Percentiles rank a stretch among this genome's conserved stretches.
phyloP scores from a whole-genome alignment of 2,888 invertebrate genomes.

The Mystacides longicornis region DNA sequence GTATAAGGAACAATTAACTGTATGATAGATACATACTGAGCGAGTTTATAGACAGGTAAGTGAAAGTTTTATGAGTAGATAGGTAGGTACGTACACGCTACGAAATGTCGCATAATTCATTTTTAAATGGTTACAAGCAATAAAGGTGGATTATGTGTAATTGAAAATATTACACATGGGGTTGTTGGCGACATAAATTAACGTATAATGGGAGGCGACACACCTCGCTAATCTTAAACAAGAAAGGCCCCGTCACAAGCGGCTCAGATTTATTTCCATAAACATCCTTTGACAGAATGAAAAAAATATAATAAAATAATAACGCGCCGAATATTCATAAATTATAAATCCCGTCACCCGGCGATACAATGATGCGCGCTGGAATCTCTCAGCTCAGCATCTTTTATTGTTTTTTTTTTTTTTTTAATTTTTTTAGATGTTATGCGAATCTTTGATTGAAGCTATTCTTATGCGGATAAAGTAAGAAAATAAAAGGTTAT shows the following conservation, averaged over 20 bases:
- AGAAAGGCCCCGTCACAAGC: conserved; percentile 14
- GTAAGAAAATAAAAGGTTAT: no score
- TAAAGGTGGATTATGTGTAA: conserved; percentile 26
- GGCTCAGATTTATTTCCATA: conserved; percentile 26
- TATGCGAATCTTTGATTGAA: background rate
- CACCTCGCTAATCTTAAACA: conserved; percentile 26
- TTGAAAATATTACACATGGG: conserved; percentile 25
- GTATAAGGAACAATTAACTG: no score
- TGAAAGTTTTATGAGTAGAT: no score
- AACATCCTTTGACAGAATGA: conserved; percentile 23
- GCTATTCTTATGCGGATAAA: no score
- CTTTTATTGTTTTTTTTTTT: background rate
- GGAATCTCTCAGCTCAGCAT: no score
- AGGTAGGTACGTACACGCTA: no score
- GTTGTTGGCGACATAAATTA: conserved; percentile 24
- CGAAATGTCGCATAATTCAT: conserved; percentile 24
- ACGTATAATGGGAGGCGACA: conserved; percentile 25
- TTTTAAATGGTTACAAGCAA: conserved; percentile 26
- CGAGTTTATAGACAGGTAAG: no score
- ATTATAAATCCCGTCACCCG: conserved; percentile 15
- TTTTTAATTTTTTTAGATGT: background rate
- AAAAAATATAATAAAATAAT: conserved; percentile 9
- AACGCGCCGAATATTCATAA: conserved; percentile 23
- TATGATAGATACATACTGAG: no score
- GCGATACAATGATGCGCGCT: background rate